Base-by-base conservation (phyloP, 2,888 invertebrate genomes). In the Rotaria macrura region DNA sequence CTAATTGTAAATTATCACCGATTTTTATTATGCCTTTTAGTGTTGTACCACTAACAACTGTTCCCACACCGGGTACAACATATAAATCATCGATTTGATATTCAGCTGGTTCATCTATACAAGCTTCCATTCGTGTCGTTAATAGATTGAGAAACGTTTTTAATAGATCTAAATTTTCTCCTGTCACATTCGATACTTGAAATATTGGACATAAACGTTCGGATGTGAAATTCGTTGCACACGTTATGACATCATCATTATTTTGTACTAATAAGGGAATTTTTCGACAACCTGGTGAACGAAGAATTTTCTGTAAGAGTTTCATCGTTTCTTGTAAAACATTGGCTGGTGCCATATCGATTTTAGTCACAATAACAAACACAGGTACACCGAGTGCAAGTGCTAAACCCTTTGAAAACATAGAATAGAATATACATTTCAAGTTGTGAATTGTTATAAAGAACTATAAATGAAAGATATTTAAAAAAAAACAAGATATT, bases 81-180 rank as follows among this genome's bases (percentile, higher is more conserved):
- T 97, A 98, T 0, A 96, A 91, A 88, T 99, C 98, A 90, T 99
- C 99, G 88, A 97, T 97, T 92, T 97, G 96, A 92, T 97, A 97
- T 92, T 97, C 97, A 0, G 96, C 95, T 0, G 96, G 96, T 90
- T 95, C 94, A 90, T 94, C 93, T 89, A 95, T 94, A 87, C 94
- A 94, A 88, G 94, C 94, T 86, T 95, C 95, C 86, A 90, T 95
- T 92, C 87, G 95, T 94, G 90, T 89, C 34, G 96, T 95, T 88
- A 99, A 92, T 88, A 99, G 93, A 92, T 99, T 99, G 87, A 99
- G 93, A 92, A 99, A 99, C 94, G 95, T 96, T 90, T 96, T 96
- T 87, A 99, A 92, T 88, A 97, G 92, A 89, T 94, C 94, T 88
- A 99, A 93, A 92, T 98, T 98, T 90, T 95, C 95, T 6, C 99